Conservation (phyloP, 2,797 vertebrate genomes). For the Galago senegalensis region DNA sequence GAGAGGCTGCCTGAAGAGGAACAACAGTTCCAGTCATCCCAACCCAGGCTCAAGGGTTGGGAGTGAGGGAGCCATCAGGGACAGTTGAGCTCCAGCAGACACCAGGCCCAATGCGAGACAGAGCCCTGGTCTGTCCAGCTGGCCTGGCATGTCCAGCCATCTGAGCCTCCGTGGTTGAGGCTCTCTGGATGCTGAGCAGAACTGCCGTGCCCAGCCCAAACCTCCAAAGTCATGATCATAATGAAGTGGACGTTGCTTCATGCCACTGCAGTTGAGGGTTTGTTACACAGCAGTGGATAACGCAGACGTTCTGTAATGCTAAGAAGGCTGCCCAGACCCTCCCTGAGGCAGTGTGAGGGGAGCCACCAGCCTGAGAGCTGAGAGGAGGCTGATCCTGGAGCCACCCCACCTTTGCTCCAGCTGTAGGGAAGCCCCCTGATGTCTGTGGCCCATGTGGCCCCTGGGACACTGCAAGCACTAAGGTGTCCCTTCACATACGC, state of each 20-base stretch:
- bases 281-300: not conserved
- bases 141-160: not conserved
- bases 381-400: not conserved
- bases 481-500: not conserved
- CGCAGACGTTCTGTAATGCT: rapidly evolving
- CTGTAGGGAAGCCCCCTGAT: not conserved
- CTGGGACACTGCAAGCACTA: not conserved
- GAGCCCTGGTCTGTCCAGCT: rapidly evolving
- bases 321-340: not conserved
- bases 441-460: not conserved
- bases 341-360: not conserved
- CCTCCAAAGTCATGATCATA: not conserved
- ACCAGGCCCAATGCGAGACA: not conserved
- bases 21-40: not conserved
- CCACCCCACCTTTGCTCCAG: not conserved
- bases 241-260: not conserved
- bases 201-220: not conserved
- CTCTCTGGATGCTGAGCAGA: not conserved
- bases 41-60: not conserved
- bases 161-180: not conserved
- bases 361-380: not conserved
- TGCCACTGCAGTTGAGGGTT: too few relatives aligned
- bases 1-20: not conserved
- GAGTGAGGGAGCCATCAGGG: not conserved
- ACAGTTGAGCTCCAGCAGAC: not conserved